A percentile compares a stretch with the other conserved stretches of the same genome.
Evolutionary conservation across 2,888 invertebrate species (phyloP).

Genomic region (Bunonema sp.): DNA sequence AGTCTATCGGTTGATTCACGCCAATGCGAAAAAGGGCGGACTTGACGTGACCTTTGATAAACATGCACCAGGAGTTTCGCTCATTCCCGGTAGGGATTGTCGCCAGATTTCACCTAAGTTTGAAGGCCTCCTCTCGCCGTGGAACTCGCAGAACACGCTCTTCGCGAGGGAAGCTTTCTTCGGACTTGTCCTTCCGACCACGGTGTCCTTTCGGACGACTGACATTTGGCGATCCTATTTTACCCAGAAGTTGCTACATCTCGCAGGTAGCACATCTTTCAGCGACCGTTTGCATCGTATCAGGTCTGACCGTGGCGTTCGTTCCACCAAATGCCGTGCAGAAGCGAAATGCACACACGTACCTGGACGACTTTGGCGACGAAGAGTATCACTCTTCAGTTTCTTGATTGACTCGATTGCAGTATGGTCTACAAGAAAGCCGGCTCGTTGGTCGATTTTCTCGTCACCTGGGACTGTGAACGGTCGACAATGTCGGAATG

Average conservation of each 20-base stretch:
- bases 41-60: too few species aligned
- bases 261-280: too few species aligned
- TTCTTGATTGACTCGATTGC: constrained; percentile 1
- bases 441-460: constrained; percentile 10
- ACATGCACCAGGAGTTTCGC: too few species aligned
- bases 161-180: constrained; percentile 18
- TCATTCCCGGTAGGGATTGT: too few species aligned
- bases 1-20: constrained; percentile 14
- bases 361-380: constrained; percentile 15
- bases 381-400: constrained; percentile 1
- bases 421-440: constrained; percentile 15
- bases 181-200: constrained; percentile 16
- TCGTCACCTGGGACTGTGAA: constrained; percentile 11
- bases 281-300: too few species aligned
- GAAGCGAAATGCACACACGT: constrained; percentile 14
- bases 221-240: constrained; percentile 22
- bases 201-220: constrained; percentile 10
- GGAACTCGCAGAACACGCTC: constrained; percentile 22
- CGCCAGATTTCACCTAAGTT: too few species aligned
- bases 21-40: constrained; percentile 5
- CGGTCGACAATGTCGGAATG: constrained; percentile 5
- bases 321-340: constrained; percentile 16
- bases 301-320: constrained; percentile 13
- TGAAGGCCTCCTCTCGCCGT: too few species aligned
- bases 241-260: constrained; percentile 12